Evolutionary conservation across 1,140 invertebrate species (phyloP), one percentile per base, ranked within the genome.

Genomic region (Lutraria rhynchaena): DNA sequence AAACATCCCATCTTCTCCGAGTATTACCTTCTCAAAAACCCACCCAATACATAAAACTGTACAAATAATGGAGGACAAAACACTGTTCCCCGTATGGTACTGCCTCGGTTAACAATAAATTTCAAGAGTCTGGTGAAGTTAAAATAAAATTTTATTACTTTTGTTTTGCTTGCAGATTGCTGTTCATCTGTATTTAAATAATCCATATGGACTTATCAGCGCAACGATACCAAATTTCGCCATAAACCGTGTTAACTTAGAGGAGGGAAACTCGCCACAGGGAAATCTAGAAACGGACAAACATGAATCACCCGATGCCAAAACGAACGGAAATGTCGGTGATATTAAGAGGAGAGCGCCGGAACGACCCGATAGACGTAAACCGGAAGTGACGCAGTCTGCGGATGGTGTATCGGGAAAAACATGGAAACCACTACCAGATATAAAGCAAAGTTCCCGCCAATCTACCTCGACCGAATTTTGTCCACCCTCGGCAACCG

Each of bases 181-280:
- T 7, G 44, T 77, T 1, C 75, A 77, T 44, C 75, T 77, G 22
- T 77, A 67, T 35, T 27, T 77, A 17, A 77, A 77, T 61, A 77
- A 77, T 53, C 75, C 75, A 17, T 33, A 65, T 51, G 75, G 75
- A 9, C 35, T 77, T 4, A 35, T 77, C 3, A 67, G 60, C 41
- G 75, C 75, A 5, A 55, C 61, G 0, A 57, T 77, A 19, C 75
- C 75, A 19, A 63, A 77, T 5, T 77, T 67, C 37, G 7, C 71
- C 13, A 22, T 61, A 24, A 58, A 61, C 37, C 3, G 61, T 13
- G 53, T 71, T 19, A 19, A 9, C 5, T 1, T 67, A 31, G 58
- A 33, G 1, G 58, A 37, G 4, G 17, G 29, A 31, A 67, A 2
- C 7, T 13, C 33, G 1, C 4, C 11, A 44, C 1, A 11, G 3